Evolutionary conservation across 2,888 invertebrate species (phyloP).

Genomic region (Atherix ibis): DNA sequence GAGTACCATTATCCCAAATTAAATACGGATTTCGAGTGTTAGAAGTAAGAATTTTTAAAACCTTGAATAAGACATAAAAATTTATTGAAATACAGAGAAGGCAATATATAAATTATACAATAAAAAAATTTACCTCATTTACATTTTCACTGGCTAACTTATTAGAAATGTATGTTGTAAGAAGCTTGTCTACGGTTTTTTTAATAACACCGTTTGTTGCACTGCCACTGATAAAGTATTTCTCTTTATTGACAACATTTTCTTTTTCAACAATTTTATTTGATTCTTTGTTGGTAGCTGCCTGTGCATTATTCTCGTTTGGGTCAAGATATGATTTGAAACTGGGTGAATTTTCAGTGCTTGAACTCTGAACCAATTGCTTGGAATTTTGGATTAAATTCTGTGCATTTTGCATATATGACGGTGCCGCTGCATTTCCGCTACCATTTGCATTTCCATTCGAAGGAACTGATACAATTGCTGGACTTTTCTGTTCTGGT

Average conservation of each 20-base stretch:
- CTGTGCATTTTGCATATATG: conserved; percentile 31
- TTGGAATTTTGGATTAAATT: conserved; percentile 29
- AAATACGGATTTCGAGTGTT: conserved; percentile 93
- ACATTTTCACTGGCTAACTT: conserved; percentile 56
- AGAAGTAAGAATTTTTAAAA: conserved; percentile 86
- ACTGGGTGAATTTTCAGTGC: conserved; percentile 11
- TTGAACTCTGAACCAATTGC: conserved; percentile 20
- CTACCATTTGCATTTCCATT: neutral
- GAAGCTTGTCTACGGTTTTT: conserved; percentile 46
- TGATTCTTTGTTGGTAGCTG: conserved; percentile 2
- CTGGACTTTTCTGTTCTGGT: conserved; percentile 5
- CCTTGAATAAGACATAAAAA: conserved; percentile 28
- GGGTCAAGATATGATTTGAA: neutral
- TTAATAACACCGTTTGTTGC: conserved; percentile 44
- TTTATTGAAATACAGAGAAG: neutral
- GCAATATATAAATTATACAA: too few species aligned
- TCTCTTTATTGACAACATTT: conserved; percentile 17
- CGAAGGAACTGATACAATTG: neutral
- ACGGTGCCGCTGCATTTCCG: conserved; percentile 13
- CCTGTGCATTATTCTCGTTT: conserved; percentile 2
- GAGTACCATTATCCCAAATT: conserved; percentile 95
- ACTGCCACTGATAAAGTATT: conserved; percentile 22
- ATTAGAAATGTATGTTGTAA: conserved; percentile 77
- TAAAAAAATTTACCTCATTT: conserved; percentile 45
- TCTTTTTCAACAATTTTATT: conserved; percentile 13